Conservation (phyloP, 2,888 invertebrate genomes). For the Cremastinae sp. region DNA sequence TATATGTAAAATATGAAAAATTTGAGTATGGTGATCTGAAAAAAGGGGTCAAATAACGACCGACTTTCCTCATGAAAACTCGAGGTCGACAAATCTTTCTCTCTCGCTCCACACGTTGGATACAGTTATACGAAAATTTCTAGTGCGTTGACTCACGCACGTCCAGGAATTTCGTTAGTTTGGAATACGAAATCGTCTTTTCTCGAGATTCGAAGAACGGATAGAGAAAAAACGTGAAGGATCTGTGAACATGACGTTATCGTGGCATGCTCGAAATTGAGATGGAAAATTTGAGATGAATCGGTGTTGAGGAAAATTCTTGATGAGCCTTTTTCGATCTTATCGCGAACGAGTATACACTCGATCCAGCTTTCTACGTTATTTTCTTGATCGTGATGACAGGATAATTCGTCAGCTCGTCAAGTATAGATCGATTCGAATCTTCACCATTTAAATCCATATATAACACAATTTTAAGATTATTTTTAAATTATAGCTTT, state of each 20-base stretch:
- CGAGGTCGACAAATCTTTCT: constrained; percentile 24
- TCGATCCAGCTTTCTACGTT: constrained; percentile 35
- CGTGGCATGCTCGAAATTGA: too few species aligned
- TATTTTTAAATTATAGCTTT: too few species aligned
- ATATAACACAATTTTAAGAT: too few species aligned
- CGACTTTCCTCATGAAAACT: constrained; percentile 13
- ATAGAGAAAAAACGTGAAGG: too few species aligned
- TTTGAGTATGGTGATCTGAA: too few species aligned
- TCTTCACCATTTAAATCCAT: constrained; percentile 17
- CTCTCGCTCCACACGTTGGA: too few species aligned
- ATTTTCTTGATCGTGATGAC: background rate
- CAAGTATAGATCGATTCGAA: too few species aligned
- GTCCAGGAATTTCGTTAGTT: constrained; percentile 25
- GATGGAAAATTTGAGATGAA: background rate
- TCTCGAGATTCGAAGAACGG: constrained; percentile 3
- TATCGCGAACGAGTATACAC: constrained; percentile 34
- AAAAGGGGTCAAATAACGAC: constrained; percentile 30
- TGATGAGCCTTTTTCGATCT: constrained; percentile 30
- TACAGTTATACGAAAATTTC: constrained; percentile 48
- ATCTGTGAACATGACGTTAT: too few species aligned
- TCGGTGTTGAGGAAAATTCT: constrained; percentile 22
- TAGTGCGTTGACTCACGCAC: constrained; percentile 17
- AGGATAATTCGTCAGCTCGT: background rate
- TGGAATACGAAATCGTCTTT: constrained; percentile 3
- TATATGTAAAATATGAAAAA: too few species aligned